phyloP scores from a whole-genome alignment of 2,888 invertebrate species.

The Salticus scenicus region DNA sequence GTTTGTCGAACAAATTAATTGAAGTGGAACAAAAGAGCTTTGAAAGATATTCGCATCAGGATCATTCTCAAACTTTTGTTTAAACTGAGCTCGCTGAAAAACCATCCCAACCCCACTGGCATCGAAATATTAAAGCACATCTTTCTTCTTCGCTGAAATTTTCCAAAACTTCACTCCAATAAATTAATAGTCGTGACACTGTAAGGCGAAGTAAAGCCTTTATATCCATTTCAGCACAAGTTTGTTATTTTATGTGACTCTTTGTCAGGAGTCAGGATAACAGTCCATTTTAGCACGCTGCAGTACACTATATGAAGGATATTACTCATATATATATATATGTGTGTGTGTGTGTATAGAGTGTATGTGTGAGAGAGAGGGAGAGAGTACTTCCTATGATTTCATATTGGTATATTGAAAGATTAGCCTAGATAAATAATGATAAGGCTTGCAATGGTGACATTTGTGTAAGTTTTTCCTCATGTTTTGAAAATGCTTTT shows the following conservation, averaged over 20 bases:
- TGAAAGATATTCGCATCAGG: conserved; percentile 25
- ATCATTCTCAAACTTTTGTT: conserved; percentile 36
- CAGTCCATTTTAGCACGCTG: neutral
- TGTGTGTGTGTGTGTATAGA: too few relatives aligned
- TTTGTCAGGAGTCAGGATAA: conserved; percentile 8
- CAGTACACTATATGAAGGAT: conserved; percentile 23
- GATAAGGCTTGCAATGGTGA: conserved; percentile 24
- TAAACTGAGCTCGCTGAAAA: conserved; percentile 26
- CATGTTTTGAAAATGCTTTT: neutral
- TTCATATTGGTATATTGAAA: conserved; percentile 28
- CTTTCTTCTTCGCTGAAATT: neutral
- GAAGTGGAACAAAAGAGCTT: conserved; percentile 9
- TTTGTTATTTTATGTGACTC: neutral
- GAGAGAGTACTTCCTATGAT: conserved; percentile 19
- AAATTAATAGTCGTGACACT: neutral
- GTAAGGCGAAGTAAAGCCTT: conserved; percentile 7
- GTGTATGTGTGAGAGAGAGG: too few relatives aligned
- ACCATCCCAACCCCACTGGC: conserved; percentile 35
- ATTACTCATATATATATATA: neutral
- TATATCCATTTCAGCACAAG: neutral
- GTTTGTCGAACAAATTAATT: neutral
- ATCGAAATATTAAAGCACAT: neutral
- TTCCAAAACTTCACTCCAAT: neutral
- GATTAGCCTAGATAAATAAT: conserved; percentile 17
- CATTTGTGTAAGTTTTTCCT: neutral